Evolutionary conservation across 2,797 vertebrate genomes (phyloP), one percentile per base, ranked within the genome.

Genomic region (Agapornis canus): DNA sequence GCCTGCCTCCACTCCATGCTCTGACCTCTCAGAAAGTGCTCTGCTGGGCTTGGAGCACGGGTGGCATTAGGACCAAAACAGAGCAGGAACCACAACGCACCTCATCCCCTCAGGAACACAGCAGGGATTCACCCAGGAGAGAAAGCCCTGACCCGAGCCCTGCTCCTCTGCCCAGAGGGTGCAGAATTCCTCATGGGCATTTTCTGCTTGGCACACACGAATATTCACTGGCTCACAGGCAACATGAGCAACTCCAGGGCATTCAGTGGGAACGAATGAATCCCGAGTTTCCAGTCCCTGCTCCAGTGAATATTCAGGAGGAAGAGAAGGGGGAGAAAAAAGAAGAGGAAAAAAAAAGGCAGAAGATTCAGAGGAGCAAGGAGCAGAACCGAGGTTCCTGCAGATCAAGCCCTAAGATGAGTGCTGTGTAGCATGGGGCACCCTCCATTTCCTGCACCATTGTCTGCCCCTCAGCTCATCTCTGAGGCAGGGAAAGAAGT

Each of bases 261-360:
- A 13, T 14, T 32, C 39, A 48, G 31, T 13, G 19, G n/a, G 20
- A 70, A 49, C 0, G 2, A 68, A 42, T 22, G 2, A 68, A 42
- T 22, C 45, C 56, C 27, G 32, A 40, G 17, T 32, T 66, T 86
- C 43, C 42, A 43, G 48, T 11, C 66, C 54, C 80, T 84, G 77
- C 45, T 92, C 51, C 86, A 94, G 93, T 70, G 70, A 95, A 48
- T 94, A 93, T 84, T 93, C 37, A 82, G 51, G 32, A 92, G 49
- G 21, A 86, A 73, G 21, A 71, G 32, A 8, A 86, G 17, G 2
- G 63, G 8, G 19, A 25, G 39, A 65, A 92, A 78, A 95, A 72
- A 59, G 54, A n/a, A 23, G 54, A 8, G 25, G 11, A 25, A 6
- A 29, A 47, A 57, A 57, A 72, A 75, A 49, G 10, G 69, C 35